These are phyloP conservation scores for Enteromius fasciolatus DNA, from an alignment of 2,797 vertebrate genomes.

Conservation along the genomic window DNA sequence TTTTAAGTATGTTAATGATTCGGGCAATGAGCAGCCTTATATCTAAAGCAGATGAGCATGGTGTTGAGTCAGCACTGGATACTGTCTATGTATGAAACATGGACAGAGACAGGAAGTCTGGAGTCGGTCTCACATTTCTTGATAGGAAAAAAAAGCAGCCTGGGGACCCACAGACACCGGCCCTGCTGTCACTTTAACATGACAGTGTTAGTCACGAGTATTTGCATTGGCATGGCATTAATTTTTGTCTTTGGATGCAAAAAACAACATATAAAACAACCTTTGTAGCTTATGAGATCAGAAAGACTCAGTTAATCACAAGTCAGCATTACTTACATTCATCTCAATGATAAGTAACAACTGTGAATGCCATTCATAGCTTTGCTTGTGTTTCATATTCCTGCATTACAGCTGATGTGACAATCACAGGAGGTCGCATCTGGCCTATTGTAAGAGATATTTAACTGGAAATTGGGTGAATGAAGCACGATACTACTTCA, in stretches of 20 bases:
- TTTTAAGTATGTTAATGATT: background rate
- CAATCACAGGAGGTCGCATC: background rate
- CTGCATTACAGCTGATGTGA: background rate
- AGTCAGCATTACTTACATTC: background rate
- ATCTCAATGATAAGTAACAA: background rate
- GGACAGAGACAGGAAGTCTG: conserved; percentile 48
- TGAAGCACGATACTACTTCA: conserved; percentile 11
- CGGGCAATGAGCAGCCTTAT: background rate
- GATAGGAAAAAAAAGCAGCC: conserved; percentile 39
- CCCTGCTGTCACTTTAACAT: background rate
- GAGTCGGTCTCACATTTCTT: conserved; percentile 49
- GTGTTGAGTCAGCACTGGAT: conserved; percentile 44
- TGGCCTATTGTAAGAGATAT: conserved; percentile 1
- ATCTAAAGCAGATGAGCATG: conserved; percentile 32
- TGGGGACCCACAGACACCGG: background rate
- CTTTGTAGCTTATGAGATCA: background rate
- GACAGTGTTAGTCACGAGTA: background rate
- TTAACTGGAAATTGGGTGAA: conserved; percentile 17
- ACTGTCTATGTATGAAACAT: conserved; percentile 12
- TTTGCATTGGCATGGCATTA: background rate
- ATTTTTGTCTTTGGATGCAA: background rate
- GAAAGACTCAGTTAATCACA: background rate
- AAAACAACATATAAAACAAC: background rate
- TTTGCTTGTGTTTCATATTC: conserved; percentile 4
- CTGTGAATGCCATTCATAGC: background rate